A percentile compares a stretch with the other conserved stretches of the same genome.
phyloP scores from a whole-genome alignment of 2,888 invertebrate species.

The Dinocampus coccinellae region DNA sequence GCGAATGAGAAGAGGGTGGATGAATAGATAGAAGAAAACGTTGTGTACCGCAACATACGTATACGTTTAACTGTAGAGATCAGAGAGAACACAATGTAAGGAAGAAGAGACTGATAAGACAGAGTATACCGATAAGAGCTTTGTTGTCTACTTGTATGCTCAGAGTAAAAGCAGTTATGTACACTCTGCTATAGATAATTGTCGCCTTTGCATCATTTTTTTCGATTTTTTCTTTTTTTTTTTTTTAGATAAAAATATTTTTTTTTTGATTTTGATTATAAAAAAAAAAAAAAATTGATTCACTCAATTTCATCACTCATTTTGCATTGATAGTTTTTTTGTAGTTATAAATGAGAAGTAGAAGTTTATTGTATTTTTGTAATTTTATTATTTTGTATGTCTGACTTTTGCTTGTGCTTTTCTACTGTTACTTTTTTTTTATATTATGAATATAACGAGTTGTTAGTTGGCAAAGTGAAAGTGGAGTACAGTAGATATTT shows the following conservation, averaged over 20 bases:
- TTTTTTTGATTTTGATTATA: too few relatives aligned
- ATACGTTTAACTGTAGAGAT: too few relatives aligned
- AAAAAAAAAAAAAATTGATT: too few relatives aligned
- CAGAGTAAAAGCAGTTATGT: conserved; percentile 59
- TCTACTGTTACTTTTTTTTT: background rate
- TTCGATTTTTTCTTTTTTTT: too few relatives aligned
- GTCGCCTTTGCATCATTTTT: conserved; percentile 67
- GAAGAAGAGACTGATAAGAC: conserved; percentile 38
- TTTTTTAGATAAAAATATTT: too few relatives aligned
- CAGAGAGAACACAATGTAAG: too few relatives aligned
- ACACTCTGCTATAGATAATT: conserved; percentile 65
- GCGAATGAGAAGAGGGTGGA: conserved; percentile 43
- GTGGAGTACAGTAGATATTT: conserved; percentile 52
- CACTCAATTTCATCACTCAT: too few relatives aligned
- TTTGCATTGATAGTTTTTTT: too few relatives aligned
- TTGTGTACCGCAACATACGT: background rate
- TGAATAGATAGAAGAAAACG: background rate
- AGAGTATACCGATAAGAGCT: conserved; percentile 62
- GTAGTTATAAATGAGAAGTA: conserved; percentile 46
- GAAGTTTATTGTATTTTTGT: conserved; percentile 53
- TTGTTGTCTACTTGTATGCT: conserved; percentile 20
- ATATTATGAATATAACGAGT: background rate
- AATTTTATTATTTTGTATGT: background rate
- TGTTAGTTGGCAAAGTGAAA: conserved; percentile 14
- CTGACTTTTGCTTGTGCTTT: background rate